A percentile compares a stretch with the other conserved stretches of the same genome.
These are phyloP conservation scores for Orientallactaga sibirica DNA, from an alignment of 2,797 vertebrate species.

Conservation along the genomic window DNA sequence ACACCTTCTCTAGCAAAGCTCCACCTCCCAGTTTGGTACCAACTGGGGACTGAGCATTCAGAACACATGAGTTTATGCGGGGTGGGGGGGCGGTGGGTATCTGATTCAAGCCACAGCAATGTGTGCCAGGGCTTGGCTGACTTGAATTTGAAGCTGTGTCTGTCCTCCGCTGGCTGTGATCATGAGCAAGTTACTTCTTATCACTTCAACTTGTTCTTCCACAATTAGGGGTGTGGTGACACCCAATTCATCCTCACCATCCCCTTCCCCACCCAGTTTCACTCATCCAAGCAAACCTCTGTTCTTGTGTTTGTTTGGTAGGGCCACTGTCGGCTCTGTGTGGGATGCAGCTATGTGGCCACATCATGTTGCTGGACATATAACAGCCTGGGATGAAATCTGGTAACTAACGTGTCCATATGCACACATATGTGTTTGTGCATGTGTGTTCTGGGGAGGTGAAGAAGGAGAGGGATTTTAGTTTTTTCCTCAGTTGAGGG, in stretches of 20 bases:
- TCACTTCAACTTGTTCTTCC: neutral
- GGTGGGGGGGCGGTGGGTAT: too few species aligned
- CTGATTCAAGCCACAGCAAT: too few species aligned
- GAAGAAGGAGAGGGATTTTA: neutral
- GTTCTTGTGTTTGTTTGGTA: neutral
- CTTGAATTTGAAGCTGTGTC: neutral
- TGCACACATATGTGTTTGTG: neutral
- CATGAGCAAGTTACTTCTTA: neutral
- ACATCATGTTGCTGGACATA: neutral
- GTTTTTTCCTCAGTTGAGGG: neutral
- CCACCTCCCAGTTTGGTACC: too few species aligned
- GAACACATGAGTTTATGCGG: too few species aligned
- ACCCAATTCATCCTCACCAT: neutral
- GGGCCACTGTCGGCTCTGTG: accelerated
- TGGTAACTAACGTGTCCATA: neutral
- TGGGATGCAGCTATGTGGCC: too few species aligned
- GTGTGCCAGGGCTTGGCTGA: neutral
- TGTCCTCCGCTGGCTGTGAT: neutral
- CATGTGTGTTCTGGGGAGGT: neutral
- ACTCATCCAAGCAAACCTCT: neutral
- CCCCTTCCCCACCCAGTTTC: neutral
- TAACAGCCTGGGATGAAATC: neutral
- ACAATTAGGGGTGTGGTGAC: neutral
- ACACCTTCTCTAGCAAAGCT: too few species aligned
- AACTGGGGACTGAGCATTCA: too few species aligned